Evolutionary conservation across 2,113 vertebrate genomes (phyloP), one percentile per base, ranked within the genome.

Genomic region (Astur gentilis): DNA sequence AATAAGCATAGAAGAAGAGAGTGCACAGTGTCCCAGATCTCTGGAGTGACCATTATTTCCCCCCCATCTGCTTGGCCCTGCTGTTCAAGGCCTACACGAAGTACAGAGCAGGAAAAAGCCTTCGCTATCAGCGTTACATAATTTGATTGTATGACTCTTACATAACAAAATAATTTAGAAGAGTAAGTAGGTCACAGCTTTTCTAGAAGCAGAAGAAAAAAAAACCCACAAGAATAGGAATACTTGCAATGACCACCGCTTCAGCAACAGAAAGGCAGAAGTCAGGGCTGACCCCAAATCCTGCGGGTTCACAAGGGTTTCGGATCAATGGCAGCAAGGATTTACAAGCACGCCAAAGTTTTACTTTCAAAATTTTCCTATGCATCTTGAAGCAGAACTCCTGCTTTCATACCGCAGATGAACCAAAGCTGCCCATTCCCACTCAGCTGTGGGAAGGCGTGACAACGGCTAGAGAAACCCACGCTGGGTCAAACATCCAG

Each of bases 71-170:
- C 79, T 27, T 83, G 89, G 82, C 79, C 90, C 86, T 71, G 87
- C 91, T 94, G 83, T 58, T 83, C 0, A 4, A 97, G 96, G 96
- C 95, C 94, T 94, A 83, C 84, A 77, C 5, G 8, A 89, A 85
- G 80, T 9, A 72, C 29, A 27, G 89, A 29, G 82, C 49, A 94
- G 82, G 87, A 95, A 96, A 97, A 95, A 95, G 81, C 93, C 93
- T 58, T 91, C 1, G 3, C 89, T 91, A 87, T 93, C 91, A 70
- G 82, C 2, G 18, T 97, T 97, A 95, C 85, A 49, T 95, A 97
- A 97, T 92, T 94, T 95, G 96, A 92, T 97, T 94, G 91, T 95
- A 89, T 91, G 92, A 96, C 94, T 96, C 92, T 97, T 97, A 97
- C 29, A 62, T 96, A 96, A 97, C 96, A 93, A 95, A 96, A 94